phyloP scores from a whole-genome alignment of 2,888 invertebrate genomes.

The Bombylius major region DNA sequence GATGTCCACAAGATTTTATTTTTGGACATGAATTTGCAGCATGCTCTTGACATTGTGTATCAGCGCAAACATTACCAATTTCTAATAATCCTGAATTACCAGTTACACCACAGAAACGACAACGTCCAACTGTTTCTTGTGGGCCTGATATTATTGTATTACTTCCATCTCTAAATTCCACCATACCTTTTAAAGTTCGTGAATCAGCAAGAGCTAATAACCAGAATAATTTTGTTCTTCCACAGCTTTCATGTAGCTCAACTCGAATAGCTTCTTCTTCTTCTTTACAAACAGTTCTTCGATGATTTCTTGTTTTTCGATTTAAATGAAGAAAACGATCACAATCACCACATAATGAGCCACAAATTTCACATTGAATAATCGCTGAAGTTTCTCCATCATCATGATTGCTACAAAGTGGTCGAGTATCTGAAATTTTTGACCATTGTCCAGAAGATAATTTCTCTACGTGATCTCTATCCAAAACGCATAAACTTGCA shows the following conservation, averaged over 20 bases:
- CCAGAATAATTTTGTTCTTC: conserved; percentile 92
- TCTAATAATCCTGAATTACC: conserved; percentile 74
- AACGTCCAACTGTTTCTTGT: conserved; percentile 52
- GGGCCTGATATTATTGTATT: conserved; percentile 37
- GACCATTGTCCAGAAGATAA: conserved; percentile 70
- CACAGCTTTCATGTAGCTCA: conserved; percentile 94
- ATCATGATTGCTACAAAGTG: conserved; percentile 91
- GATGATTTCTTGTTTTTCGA: conserved; percentile 71
- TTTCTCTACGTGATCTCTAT: conserved; percentile 78
- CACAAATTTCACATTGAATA: conserved; percentile 83
- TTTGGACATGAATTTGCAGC: conserved; percentile 61
- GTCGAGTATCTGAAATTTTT: conserved; percentile 47
- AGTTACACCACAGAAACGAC: conserved; percentile 82
- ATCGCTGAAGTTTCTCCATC: conserved; percentile 87
- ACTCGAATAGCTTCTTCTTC: conserved; percentile 93
- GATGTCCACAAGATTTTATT: conserved; percentile 75
- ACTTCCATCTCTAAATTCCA: conserved; percentile 75
- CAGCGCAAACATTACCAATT: conserved; percentile 87
- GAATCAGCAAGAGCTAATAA: conserved; percentile 85
- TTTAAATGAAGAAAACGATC: conserved; percentile 91
- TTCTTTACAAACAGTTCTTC: conserved; percentile 71
- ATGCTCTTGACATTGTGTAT: conserved; percentile 78
- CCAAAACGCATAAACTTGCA: conserved; percentile 85
- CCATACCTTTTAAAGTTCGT: conserved; percentile 76
- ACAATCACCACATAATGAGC: conserved; percentile 89